Base-by-base conservation (phyloP, 2,888 invertebrate species). In the Cyclophora albipunctata region DNA sequence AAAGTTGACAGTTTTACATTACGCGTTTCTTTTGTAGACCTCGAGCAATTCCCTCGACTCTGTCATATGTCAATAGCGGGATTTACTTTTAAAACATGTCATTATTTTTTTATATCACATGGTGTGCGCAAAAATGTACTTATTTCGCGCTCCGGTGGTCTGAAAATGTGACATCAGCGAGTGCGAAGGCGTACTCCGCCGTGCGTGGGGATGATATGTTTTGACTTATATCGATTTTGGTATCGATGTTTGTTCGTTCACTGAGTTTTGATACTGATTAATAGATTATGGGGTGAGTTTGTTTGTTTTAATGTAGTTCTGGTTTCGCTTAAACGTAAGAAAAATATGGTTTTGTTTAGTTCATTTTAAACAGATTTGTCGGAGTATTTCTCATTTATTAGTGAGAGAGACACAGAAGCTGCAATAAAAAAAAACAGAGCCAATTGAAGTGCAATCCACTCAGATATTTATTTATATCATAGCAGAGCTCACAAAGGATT, bases 91-190 rank as follows among this genome's bases (percentile, higher is more conserved):
- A 83, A 83, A 84, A 84, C 79, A 81, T 71, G 80, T 83, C 83
- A 84, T 86, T 84, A 85, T 85, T 82, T 82, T 83, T 82, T 87
- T 84, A 69, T 83, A 84, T 84, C 79, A 83, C 78, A 74, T 75
- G 75, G 78, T 75, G 75, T 73, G 84, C 81, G 84, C 83, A 87
- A 87, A 83, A 64, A 87, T 87, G 87, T 88, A 85, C 87, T 87
- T 88, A 88, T 88, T 87, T 85, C 82, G 74, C 87, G 88, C 87
- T 88, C 86, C 88, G 82, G 60, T 88, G 88, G 70, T 72, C 84
- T 84, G 88, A 84, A 82, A 87, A 88, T 84, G 85, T 87, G 88
- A 85, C 85, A 83, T 85, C 83, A 81, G 82, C 78, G 71, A 72
- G 81, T 81, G 85, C 77, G 82, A 77, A 78, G 81, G 73, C 77